Percentiles rank a stretch among this genome's conserved stretches.
phyloP scores from a whole-genome alignment of 2,797 vertebrate genomes.

The Notolabrus celidotus region DNA sequence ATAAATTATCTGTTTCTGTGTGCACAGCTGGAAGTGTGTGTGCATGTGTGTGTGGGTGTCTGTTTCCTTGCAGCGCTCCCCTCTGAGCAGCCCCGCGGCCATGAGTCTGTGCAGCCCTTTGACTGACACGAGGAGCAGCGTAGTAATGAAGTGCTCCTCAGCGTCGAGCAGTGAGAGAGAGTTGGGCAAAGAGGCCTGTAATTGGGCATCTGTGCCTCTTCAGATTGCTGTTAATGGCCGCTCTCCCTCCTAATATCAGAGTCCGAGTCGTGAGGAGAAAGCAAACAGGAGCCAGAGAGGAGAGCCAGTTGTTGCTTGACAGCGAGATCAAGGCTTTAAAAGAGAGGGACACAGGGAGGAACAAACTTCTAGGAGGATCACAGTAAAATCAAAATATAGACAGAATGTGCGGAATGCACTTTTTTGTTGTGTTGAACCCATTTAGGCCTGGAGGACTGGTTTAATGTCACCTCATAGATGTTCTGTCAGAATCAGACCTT shows the following conservation, averaged over 20 bases:
- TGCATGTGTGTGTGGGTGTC: background rate
- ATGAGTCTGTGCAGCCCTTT: constrained; percentile 15
- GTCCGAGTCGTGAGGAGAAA: constrained; percentile 37
- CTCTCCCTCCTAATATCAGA: constrained; percentile 34
- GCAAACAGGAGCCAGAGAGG: constrained; percentile 24
- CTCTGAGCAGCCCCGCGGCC: constrained; percentile 1
- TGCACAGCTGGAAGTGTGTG: constrained; percentile 21
- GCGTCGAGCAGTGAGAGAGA: constrained; percentile 41
- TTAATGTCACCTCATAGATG: constrained; percentile 21
- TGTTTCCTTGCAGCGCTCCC: constrained; percentile 24
- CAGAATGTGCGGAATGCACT: background rate
- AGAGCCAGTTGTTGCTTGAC: constrained; percentile 17
- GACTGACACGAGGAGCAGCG: constrained; percentile 47
- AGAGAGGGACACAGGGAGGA: background rate
- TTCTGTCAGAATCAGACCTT: constrained; percentile 23
- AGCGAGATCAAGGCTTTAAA: background rate
- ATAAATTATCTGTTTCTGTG: background rate
- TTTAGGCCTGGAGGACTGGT: background rate
- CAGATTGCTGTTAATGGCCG: constrained; percentile 54
- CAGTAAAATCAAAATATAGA: background rate
- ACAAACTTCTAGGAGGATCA: background rate
- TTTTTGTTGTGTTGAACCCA: background rate
- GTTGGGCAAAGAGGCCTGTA: constrained; percentile 46
- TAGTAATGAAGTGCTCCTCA: constrained; percentile 70
- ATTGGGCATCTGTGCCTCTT: constrained; percentile 58